A percentile compares a stretch with the other conserved stretches of the same genome.
phyloP scores from a whole-genome alignment of 2,797 vertebrate species.

The Channallabes apus region DNA sequence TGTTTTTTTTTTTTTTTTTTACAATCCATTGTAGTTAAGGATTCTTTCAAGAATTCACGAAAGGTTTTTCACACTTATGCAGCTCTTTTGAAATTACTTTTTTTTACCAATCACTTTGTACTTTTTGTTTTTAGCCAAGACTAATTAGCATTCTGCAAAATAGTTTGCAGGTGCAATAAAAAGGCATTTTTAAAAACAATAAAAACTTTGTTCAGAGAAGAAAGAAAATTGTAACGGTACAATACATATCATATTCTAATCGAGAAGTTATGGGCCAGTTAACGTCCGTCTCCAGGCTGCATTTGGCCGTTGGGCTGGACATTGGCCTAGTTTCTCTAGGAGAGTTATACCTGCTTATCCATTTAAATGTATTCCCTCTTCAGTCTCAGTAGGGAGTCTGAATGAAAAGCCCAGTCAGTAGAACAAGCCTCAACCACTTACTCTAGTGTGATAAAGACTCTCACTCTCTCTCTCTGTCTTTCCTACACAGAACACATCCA shows the following conservation, averaged over 20 bases:
- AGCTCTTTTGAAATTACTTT: not conserved
- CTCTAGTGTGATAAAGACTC: slow-evolving; percentile 23
- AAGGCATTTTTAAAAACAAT: not conserved
- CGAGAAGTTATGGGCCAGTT: no score
- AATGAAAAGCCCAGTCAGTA: slow-evolving; percentile 29
- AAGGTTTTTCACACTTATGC: not conserved
- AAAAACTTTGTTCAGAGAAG: no score
- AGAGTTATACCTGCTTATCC: slow-evolving; percentile 11
- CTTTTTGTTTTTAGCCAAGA: not conserved
- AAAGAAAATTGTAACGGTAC: not conserved
- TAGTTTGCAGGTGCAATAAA: not conserved
- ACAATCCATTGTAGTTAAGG: not conserved
- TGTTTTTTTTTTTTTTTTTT: not conserved
- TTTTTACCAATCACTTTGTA: no score
- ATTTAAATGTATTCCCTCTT: slow-evolving; percentile 19
- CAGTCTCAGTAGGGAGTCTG: slow-evolving; percentile 4
- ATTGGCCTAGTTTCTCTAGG: not conserved
- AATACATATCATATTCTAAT: not conserved
- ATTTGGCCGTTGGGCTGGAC: not conserved
- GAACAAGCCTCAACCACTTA: slow-evolving; percentile 27
- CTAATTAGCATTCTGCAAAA: not conserved
- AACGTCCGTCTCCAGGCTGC: not conserved
- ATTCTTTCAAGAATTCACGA: not conserved
- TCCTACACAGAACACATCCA: slow-evolving; percentile 26
- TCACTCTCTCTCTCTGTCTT: slow-evolving; percentile 2